Percentiles rank a stretch among this genome's conserved stretches.
Evolutionary conservation across 2,888 invertebrate species (phyloP).

Genomic region (Leptopilina drosophilae): DNA sequence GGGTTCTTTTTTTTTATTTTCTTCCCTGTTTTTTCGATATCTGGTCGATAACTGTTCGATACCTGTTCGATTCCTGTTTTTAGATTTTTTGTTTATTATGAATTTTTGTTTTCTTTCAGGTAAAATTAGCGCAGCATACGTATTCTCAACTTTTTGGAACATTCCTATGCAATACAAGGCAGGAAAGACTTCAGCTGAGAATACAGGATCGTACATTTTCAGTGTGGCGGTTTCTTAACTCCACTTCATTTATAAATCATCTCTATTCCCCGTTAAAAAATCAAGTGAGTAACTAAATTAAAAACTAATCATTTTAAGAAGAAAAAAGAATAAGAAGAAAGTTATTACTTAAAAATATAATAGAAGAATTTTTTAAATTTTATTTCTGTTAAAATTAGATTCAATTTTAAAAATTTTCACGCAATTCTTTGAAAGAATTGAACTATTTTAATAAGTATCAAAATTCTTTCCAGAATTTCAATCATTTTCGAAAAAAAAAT

Average conservation of each 20-base stretch:
- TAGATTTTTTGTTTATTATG: neutral
- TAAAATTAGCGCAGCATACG: slow-evolving; percentile 95
- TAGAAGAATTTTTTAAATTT: too few relatives aligned
- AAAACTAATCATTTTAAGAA: neutral
- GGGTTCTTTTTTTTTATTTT: neutral
- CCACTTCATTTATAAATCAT: slow-evolving; percentile 90
- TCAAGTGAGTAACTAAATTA: slow-evolving; percentile 75
- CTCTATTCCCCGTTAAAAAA: slow-evolving; percentile 82
- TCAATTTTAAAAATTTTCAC: too few relatives aligned
- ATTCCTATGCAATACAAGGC: slow-evolving; percentile 93
- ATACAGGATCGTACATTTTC: slow-evolving; percentile 86
- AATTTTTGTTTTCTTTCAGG: slow-evolving; percentile 78
- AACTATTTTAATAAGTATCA: too few relatives aligned
- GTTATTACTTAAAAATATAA: neutral
- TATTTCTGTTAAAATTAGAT: too few relatives aligned
- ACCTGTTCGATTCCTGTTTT: too few relatives aligned
- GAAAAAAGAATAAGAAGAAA: neutral
- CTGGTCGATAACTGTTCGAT: too few relatives aligned
- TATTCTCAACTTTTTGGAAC: slow-evolving; percentile 98
- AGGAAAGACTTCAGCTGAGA: slow-evolving; percentile 83
- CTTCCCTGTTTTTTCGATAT: too few relatives aligned
- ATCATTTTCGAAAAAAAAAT: too few relatives aligned
- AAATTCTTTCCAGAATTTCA: too few relatives aligned
- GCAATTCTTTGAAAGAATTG: too few relatives aligned
- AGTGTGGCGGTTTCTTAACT: slow-evolving; percentile 92